Percentiles rank a stretch among this genome's conserved stretches.
phyloP scores from a whole-genome alignment of 2,797 vertebrate species.

The Moxostoma hubbsi region DNA sequence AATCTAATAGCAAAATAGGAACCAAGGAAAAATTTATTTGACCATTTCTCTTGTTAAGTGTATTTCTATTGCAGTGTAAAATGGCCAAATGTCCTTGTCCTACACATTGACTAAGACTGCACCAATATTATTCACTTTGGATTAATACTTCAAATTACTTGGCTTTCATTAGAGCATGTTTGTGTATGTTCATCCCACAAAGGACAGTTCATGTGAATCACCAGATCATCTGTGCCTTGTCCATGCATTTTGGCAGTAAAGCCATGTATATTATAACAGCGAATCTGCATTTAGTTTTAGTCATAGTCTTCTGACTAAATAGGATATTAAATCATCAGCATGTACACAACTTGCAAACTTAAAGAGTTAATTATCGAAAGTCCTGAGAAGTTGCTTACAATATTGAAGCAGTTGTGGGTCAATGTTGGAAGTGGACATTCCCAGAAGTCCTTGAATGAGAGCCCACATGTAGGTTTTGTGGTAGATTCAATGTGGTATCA shows the following conservation, averaged over 20 bases:
- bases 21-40: constrained; percentile 2
- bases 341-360: not conserved
- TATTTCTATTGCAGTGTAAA: not conserved
- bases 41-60: not conserved
- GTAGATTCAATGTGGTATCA: not conserved
- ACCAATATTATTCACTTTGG: constrained; percentile 3
- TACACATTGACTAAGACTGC: not conserved
- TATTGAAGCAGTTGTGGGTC: not conserved
- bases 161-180: not conserved
- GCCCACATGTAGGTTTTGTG: not conserved
- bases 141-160: not conserved
- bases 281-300: too few species aligned
- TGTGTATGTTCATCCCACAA: not conserved
- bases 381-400: not conserved
- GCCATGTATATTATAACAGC: too few species aligned
- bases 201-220: not conserved
- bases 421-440: not conserved
- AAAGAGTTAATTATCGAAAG: not conserved
- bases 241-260: not conserved
- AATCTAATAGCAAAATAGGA: constrained; percentile 7
- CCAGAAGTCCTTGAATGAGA: not conserved
- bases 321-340: not conserved
- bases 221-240: not conserved
- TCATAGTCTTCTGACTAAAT: too few species aligned
- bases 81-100: constrained; percentile 16